phyloP scores from a whole-genome alignment of 2,113 vertebrate species.

The Andinoacara biseriatus region DNA sequence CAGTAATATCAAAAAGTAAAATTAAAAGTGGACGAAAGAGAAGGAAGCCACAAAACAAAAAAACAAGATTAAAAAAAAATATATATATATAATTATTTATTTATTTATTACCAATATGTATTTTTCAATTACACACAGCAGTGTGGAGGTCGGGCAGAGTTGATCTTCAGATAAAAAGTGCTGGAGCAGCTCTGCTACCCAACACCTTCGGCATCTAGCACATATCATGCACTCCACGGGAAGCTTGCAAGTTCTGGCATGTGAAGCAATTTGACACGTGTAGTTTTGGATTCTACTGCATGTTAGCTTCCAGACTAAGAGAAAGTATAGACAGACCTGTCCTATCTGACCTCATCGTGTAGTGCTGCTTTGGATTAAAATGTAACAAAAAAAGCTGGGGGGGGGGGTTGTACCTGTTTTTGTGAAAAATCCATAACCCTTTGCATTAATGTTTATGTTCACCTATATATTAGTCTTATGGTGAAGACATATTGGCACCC shows the following conservation, averaged over 20 bases:
- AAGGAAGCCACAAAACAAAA: no score
- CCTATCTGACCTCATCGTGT: background rate
- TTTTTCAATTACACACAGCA: background rate
- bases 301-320: background rate
- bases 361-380: background rate
- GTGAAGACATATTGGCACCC: conserved; percentile 90
- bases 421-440: background rate
- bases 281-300: background rate
- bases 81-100: no score
- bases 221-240: background rate
- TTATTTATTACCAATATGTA: no score
- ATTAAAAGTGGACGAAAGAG: no score
- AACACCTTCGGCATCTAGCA: conserved; percentile 20
- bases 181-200: background rate
- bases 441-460: background rate
- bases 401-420: background rate
- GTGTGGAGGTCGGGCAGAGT: background rate
- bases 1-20: no score
- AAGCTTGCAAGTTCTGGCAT: background rate
- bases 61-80: no score
- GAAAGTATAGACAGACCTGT: background rate
- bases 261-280: background rate
- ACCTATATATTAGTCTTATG: conserved; percentile 31
- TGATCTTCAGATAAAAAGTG: background rate
- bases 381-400: background rate